Base-by-base conservation (phyloP, 1,140 invertebrate genomes). In the Drosophila melanogaster region DNA sequence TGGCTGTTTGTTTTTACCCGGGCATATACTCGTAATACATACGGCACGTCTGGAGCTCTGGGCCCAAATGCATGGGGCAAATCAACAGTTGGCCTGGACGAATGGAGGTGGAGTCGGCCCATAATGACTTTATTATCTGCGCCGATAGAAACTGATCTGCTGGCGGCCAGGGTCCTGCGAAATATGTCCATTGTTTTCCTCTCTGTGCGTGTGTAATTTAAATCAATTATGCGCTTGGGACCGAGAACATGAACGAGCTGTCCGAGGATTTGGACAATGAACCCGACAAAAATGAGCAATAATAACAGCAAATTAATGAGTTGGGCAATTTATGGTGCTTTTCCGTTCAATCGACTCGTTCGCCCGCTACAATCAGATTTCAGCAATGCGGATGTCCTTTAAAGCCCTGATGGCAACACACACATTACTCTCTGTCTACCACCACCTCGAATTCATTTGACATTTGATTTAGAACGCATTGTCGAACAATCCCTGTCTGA, bases 191-290 rank as follows among this genome's bases (percentile, higher is more conserved):
- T 75, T 71, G 62, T 65, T 67, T 17, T 41, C 37, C 10, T 37
- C n/a, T 58, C 17, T 59, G 50, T 77, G 71, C 51, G 61, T 75
- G 60, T 46, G 65, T 46, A 72, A 77, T 85, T 85, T 86, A 85
- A 85, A 86, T 81, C 81, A 86, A 86, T 85, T 77, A 81, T 69
- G 77, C 62, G 77, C 61, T 69, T 80, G 60, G 43, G 22, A 43
- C 40, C 58, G 44, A 54, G 77, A 72, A 49, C 81, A 73, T 67
- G 33, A 37, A 15, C 30, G 43, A 14, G 35, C 33, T 66, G 62
- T 41, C 41, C 37, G 22, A 62, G 44, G 44, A 14, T 56, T 40
- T 33, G 37, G 17, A 61, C 59, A 61, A 65, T 40, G 62, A 14
- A 47, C 62, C 37, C 33, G 7, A 12, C 44, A 66, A 67, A 67